Evolutionary conservation across 2,888 invertebrate species (phyloP), one percentile per base, ranked within the genome.

Genomic region (Pheosia tremula): DNA sequence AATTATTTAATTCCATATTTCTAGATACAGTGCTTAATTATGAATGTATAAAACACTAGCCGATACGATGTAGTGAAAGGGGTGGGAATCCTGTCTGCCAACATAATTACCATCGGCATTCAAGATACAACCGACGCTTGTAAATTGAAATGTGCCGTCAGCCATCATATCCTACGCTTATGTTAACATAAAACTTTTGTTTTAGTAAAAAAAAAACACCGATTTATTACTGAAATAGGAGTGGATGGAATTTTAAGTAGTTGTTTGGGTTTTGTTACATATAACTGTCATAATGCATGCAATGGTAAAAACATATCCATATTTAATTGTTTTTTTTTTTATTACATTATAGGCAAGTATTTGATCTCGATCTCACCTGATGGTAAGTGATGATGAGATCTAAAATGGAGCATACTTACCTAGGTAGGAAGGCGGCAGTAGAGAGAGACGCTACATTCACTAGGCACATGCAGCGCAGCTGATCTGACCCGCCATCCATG

Each of bases 101-200:
- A 69, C 63, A 77, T 82, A 83, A 84, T 84, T 84, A 84, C 78
- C 76, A 79, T 77, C 79, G 72, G 77, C 74, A 79, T 81, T 80
- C 75, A 79, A 79, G 80, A 81, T 84, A 76, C 75, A 82, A 76
- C 79, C 72, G 72, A 69, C 72, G 69, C 60, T 67, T 71, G 74
- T 75, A 78, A 82, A 84, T 82, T 83, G 80, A 82, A 83, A 84
- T 79, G 70, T 80, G 68, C 75, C 67, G 71, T 72, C 80, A 69
- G 69, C 71, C 74, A 79, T 80, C 80, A 71, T 68, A 71, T 76
- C 69, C 67, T 67, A 72, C 71, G 60, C 61, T 66, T 63, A 62
- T 55, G 58, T 68, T 66, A 61, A 2, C 24, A 24, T 24, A 24
- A 24, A 68, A 64, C 56, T 39, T 57, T 63, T 37, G 62, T 39